Base-by-base conservation (phyloP, 1,140 invertebrate genomes). In the Homarus americanus region DNA sequence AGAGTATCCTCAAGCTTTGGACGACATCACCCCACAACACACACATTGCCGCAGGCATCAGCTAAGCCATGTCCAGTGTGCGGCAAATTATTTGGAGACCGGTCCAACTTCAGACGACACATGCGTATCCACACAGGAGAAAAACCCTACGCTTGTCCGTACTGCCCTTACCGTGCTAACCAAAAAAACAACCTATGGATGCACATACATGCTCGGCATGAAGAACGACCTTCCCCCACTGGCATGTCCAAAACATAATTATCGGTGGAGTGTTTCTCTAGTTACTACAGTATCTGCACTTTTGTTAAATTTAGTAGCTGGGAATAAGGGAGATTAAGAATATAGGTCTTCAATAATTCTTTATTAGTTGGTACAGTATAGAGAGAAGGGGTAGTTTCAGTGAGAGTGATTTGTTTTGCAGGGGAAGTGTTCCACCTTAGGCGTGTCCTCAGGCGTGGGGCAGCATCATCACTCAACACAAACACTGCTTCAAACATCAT, bases 81-180 rank as follows among this genome's bases (percentile, higher is more conserved):
- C 66, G 91, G 85, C 17, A 93, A 92, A 87, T 73, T 83, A 75
- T 91, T 92, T 73, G 58, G 72, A 44, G 40, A 66, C 41, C 69
- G 87, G 79, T 83, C 84, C 80, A 85, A 92, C 69, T 82, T 83
- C 34, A 49, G 86, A 38, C 82, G 86, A 69, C 90, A 93, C 69
- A 82, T 85, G 9, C 90, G 90, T 82, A 92, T 93, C 34, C 93
- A 93, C 41, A 93, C 93, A 15, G 93, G 93, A 44, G 93, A 93
- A 82, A 87, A 91, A 38, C 93, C 96, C 0, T 96, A 96, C 93
- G 95, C 96, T 36, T 97, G 96, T 93, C 94, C 94, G 0, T 86
- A 96, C 41, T 97, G 96, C 93, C 94, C 94, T 0, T 75, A 96
- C 93, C 95, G 94, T 40, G 97, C 97, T 92, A 95, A 96, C 5